Percentiles rank a stretch among this genome's conserved stretches.
Conservation (phyloP, 2,888 invertebrate species). For the Petrophora chlorosata region DNA sequence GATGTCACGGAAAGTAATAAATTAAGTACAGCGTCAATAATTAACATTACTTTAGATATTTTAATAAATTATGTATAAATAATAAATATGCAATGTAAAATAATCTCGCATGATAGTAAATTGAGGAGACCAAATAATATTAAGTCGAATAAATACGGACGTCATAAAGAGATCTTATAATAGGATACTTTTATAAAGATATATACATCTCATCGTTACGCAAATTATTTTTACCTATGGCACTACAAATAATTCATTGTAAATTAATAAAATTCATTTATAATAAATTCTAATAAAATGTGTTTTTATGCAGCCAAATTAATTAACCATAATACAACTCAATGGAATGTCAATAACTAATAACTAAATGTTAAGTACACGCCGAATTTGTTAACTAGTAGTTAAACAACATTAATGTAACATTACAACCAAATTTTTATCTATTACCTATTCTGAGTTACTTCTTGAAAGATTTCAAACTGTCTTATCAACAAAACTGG, state of each 20-base stretch:
- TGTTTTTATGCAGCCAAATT: slow-evolving; percentile 24
- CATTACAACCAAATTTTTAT: slow-evolving; percentile 48
- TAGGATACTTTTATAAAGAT: slow-evolving; percentile 41
- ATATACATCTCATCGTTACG: slow-evolving; percentile 41
- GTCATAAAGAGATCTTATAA: slow-evolving; percentile 54
- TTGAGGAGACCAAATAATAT: slow-evolving; percentile 31
- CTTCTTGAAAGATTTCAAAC: no score
- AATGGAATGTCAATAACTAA: slow-evolving; percentile 51
- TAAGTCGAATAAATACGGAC: slow-evolving; percentile 49
- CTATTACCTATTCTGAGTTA: slow-evolving; percentile 15
- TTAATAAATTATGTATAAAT: neutral
- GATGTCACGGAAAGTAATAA: neutral
- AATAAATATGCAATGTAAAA: slow-evolving; percentile 5
- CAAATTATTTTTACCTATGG: slow-evolving; percentile 60
- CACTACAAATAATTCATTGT: slow-evolving; percentile 55
- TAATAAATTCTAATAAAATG: slow-evolving; percentile 41
- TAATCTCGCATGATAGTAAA: slow-evolving; percentile 38
- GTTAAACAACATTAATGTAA: slow-evolving; percentile 46
- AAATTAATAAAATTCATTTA: slow-evolving; percentile 42
- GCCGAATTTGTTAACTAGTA: slow-evolving; percentile 33
- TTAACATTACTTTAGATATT: neutral
- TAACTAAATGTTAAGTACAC: slow-evolving; percentile 46
- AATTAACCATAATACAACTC: slow-evolving; percentile 38
- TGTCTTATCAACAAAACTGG: no score
- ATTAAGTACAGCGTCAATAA: neutral